Percentiles rank a stretch among this genome's conserved stretches.
phyloP scores from a whole-genome alignment of 1,140 invertebrate species.

The Goniozus legneri region DNA sequence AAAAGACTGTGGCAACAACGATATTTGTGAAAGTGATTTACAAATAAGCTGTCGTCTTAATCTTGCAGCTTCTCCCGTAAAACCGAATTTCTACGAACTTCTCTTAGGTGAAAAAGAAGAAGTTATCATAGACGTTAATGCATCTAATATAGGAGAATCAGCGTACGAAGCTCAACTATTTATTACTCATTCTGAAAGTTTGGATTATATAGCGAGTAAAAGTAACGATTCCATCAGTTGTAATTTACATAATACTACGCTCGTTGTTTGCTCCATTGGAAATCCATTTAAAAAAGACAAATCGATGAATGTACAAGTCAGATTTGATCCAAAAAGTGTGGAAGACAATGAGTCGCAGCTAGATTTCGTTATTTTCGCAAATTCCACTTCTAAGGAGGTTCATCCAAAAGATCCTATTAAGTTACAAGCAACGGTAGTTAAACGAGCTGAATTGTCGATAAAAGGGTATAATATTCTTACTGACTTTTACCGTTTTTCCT shows the following conservation, averaged over 20 bases:
- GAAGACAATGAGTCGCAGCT: conserved; percentile 68
- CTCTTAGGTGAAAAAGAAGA: conserved; percentile 74
- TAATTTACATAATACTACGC: conserved; percentile 68
- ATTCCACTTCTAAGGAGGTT: conserved; percentile 81
- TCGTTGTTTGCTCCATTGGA: conserved; percentile 78
- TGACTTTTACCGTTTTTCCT: too few species aligned
- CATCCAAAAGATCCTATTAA: conserved; percentile 56
- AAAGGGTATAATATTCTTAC: conserved; percentile 61
- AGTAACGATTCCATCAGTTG: conserved; percentile 61
- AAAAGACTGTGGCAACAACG: conserved; percentile 89
- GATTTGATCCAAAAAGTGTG: conserved; percentile 75
- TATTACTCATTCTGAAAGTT: conserved; percentile 70
- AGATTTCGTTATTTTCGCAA: conserved; percentile 71
- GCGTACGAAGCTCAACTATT: conserved; percentile 88
- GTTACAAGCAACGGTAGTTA: conserved; percentile 68
- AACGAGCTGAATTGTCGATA: conserved; percentile 77
- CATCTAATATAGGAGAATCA: conserved; percentile 79
- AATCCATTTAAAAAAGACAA: conserved; percentile 80
- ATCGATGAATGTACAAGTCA: conserved; percentile 61
- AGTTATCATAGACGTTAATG: conserved; percentile 71
- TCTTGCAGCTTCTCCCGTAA: conserved; percentile 34
- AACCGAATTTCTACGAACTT: conserved; percentile 45
- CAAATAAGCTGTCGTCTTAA: conserved; percentile 64
- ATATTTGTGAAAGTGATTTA: conserved; percentile 86
- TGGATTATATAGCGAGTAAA: conserved; percentile 75